These are phyloP conservation scores for Collichthys lucidus DNA, from an alignment of 2,113 vertebrate genomes.

Conservation along the genomic window DNA sequence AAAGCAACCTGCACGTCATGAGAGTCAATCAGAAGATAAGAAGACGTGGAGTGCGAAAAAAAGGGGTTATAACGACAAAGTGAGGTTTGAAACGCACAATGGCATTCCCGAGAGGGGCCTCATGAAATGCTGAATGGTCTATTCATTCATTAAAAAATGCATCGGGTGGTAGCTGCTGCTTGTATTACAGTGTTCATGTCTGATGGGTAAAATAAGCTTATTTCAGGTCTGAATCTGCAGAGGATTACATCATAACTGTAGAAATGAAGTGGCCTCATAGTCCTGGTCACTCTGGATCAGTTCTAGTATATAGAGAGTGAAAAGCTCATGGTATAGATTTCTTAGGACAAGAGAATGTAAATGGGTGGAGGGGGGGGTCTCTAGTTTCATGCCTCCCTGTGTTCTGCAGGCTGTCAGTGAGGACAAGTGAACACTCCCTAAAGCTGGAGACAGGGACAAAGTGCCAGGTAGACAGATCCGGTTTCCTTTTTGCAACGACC, in stretches of 20 bases:
- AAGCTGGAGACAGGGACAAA: constrained; percentile 75
- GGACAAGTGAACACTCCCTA: constrained; percentile 78
- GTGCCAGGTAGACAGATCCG: constrained; percentile 78
- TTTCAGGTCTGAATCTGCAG: constrained; percentile 35
- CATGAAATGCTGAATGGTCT: constrained; percentile 73
- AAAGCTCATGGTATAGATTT: constrained; percentile 74
- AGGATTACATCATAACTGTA: constrained; percentile 26
- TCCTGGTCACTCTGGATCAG: constrained; percentile 48
- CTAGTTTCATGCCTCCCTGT: constrained; percentile 78
- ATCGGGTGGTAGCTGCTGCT: constrained; percentile 59
- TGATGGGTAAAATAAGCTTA: constrained; percentile 49
- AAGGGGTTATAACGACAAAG: constrained; percentile 65
- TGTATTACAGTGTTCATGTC: constrained; percentile 47
- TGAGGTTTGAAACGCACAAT: constrained; percentile 73
- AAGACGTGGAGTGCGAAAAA: constrained; percentile 62
- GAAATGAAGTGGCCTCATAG: constrained; percentile 3
- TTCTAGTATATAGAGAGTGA: constrained; percentile 62
- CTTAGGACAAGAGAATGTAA: constrained; percentile 67
- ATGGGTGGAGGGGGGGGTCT: constrained; percentile 62
- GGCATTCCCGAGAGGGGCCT: constrained; percentile 77
- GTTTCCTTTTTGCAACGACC: constrained; percentile 72
- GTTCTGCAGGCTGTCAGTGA: constrained; percentile 78
- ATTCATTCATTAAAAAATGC: constrained; percentile 72
- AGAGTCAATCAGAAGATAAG: constrained; percentile 80
- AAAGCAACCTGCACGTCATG: constrained; percentile 70